Conservation (phyloP, 64 coral and sea anemone genomes). For the Porites lutea region DNA sequence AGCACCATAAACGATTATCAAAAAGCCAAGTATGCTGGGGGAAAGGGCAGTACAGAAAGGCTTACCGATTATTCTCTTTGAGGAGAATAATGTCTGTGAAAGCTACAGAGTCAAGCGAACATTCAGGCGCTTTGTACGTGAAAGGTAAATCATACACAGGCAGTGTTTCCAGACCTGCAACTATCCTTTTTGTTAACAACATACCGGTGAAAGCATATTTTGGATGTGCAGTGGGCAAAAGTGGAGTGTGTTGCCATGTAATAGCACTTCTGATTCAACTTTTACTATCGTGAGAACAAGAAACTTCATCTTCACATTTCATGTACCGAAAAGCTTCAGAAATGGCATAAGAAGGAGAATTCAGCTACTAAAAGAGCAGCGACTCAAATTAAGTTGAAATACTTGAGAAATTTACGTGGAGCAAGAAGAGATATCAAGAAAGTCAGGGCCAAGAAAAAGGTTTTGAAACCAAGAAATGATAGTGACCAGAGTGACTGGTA, state of each 20-base stretch:
- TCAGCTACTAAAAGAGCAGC: slow-evolving; percentile 60
- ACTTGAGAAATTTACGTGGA: slow-evolving; percentile 72
- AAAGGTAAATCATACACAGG: slow-evolving; percentile 85
- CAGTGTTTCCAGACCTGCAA: slow-evolving; percentile 71
- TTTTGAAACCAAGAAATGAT: slow-evolving; percentile 50
- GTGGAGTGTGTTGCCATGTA: slow-evolving; percentile 78
- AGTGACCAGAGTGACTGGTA: slow-evolving; percentile 85
- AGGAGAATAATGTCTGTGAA: slow-evolving; percentile 81
- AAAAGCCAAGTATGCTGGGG: slow-evolving; percentile 80
- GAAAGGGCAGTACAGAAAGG: slow-evolving; percentile 83
- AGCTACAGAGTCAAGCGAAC: slow-evolving; percentile 46
- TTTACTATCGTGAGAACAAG: slow-evolving; percentile 66
- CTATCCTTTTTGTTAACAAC: slow-evolving; percentile 68
- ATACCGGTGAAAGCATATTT: slow-evolving; percentile 60
- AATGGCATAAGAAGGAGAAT: slow-evolving; percentile 72
- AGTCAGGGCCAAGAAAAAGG: slow-evolving; percentile 69
- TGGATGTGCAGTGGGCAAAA: slow-evolving; percentile 78
- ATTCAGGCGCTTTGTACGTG: slow-evolving; percentile 46
- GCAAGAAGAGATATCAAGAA: slow-evolving; percentile 77
- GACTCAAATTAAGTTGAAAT: slow-evolving; percentile 73
- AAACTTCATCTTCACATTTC: slow-evolving; percentile 63
- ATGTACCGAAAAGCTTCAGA: slow-evolving; percentile 80
- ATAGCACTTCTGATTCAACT: slow-evolving; percentile 76
- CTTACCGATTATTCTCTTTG: slow-evolving; percentile 66
- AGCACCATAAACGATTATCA: slow-evolving; percentile 74